Evolutionary conservation across 2,797 vertebrate genomes (phyloP), one percentile per base, ranked within the genome.

Genomic region (Darevskia nairensis): DNA sequence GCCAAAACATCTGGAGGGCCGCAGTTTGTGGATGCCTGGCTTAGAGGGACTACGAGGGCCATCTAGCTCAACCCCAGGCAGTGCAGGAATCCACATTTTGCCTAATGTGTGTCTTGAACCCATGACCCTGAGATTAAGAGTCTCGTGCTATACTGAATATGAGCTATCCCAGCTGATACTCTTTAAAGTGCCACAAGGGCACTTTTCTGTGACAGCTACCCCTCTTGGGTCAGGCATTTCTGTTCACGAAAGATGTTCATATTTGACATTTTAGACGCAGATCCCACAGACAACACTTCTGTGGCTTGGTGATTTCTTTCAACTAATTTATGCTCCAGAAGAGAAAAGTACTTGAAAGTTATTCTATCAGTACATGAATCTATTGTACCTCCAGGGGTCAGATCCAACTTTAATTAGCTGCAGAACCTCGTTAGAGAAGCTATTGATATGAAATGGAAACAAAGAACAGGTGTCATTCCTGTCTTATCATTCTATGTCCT

Each of bases 331-430:
- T 71, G 23, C 39, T 64, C 23, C 32, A 32, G 23, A 44, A 46
- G 17, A 41, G 4, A 83, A 82, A 84, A 32, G 46, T 71, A 29
- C 23, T 75, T 79, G 29, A 35, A n/a, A 64, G 15, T 64, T 80
- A 75, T 80, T 74, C 39, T 61, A 46, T 61, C 46, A 85, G 75
- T 74, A 64, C 19, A 72, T 3, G 68, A 88, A 55, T 74, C 72
- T 88, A 41, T 75, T 80, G 79, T 86, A 32, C 46, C 71, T 88
- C 80, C 21, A 41, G 61, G 86, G 35, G 29, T 88, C 76, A 91
- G 19, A 80, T 29, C 0, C 61, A 68, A 59, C 81, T 77, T 83
- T 39, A 64, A 74, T 74, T 88, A 46, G 32, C 50, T 55, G 32
- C 9, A 78, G n/a, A 78, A 39, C 32, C 59, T 83, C n/a, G n/a